Evolutionary conservation across 2,888 invertebrate genomes (phyloP).

Genomic region (Omphaloscelis lunosa): DNA sequence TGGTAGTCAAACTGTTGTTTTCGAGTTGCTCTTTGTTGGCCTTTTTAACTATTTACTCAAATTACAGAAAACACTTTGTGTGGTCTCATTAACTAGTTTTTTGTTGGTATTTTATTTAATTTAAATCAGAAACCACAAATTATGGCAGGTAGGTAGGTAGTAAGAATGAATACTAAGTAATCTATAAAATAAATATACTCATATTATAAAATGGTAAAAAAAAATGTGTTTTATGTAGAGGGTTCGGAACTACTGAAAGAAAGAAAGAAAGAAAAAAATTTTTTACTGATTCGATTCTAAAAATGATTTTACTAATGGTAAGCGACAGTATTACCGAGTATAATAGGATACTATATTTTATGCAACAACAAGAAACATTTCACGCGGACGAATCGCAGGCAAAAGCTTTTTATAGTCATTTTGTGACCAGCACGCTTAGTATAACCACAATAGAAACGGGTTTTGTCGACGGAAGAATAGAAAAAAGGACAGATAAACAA

Average conservation of each 20-base stretch:
- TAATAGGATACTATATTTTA: background rate
- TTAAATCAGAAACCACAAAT: background rate
- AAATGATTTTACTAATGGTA: background rate
- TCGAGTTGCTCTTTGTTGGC: background rate
- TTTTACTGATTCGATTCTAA: background rate
- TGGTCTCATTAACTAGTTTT: background rate
- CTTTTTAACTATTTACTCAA: background rate
- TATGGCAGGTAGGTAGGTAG: background rate
- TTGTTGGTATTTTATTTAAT: background rate
- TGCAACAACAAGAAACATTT: background rate
- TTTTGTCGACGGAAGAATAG: no score
- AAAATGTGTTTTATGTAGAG: background rate
- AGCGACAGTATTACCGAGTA: background rate
- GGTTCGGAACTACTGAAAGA: no score
- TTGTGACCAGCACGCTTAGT: background rate
- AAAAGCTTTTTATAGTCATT: background rate
- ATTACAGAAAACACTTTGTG: background rate
- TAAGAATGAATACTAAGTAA: background rate
- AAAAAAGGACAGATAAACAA: no score
- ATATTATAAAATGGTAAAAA: background rate
- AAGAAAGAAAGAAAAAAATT: no score
- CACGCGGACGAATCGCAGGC: background rate
- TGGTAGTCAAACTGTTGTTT: background rate
- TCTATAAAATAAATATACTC: background rate
- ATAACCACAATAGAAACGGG: no score